These are phyloP conservation scores for Nymphalis io DNA, from an alignment of 1,140 invertebrate genomes.

Conservation along the genomic window DNA sequence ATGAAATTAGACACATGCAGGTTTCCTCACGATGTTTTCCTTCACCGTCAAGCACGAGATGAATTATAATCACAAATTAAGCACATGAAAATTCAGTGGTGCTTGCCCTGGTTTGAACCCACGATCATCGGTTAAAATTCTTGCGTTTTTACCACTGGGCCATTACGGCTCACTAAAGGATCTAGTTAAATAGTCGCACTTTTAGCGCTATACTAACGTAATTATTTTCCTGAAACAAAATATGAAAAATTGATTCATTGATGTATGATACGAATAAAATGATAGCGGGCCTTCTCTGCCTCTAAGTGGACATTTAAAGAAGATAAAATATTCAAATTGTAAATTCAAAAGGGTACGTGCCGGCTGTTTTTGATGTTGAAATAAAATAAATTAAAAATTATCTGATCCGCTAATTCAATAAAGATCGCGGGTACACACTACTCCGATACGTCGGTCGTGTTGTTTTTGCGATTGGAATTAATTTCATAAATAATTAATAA, in stretches of 20 bases:
- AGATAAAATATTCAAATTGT: slow-evolving; percentile 2
- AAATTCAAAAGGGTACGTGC: slow-evolving; percentile 37
- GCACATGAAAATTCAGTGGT: no score
- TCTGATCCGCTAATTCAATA: slow-evolving; percentile 67
- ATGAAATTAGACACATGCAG: no score
- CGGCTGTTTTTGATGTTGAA: slow-evolving; percentile 40
- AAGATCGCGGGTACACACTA: slow-evolving; percentile 50
- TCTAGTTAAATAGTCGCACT: not conserved
- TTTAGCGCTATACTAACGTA: not conserved
- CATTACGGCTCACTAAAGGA: no score
- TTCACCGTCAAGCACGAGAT: no score
- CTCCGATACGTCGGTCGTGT: slow-evolving; percentile 53
- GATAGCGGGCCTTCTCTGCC: not conserved
- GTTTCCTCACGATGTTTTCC: no score
- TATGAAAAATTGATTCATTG: not conserved
- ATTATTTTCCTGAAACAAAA: not conserved
- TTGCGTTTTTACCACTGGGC: no score
- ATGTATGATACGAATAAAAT: not conserved
- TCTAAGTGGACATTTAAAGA: not conserved
- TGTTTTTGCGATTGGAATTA: slow-evolving; percentile 74
- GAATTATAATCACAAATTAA: no score
- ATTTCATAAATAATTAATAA: slow-evolving; percentile 79
- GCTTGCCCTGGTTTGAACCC: no score
- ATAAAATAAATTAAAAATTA: slow-evolving; percentile 52
- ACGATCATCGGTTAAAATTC: no score